Percentiles rank a stretch among this genome's conserved stretches.
phyloP scores from a whole-genome alignment of 2,888 invertebrate genomes.

The Aleiodes testaceus region DNA sequence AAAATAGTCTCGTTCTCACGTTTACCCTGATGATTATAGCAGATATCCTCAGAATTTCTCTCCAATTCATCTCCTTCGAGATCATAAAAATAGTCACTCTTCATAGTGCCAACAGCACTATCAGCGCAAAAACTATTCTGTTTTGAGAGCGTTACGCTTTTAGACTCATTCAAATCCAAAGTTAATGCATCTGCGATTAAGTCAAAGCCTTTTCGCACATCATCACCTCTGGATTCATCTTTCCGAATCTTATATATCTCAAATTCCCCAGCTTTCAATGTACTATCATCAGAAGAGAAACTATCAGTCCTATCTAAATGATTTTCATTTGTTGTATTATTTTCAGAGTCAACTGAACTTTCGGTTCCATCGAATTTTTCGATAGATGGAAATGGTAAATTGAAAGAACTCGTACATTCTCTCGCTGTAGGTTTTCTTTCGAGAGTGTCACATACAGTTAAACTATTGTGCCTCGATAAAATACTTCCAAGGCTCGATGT shows the following conservation, averaged over 20 bases:
- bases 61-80: conserved; percentile 66
- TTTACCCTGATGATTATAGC: conserved; percentile 62
- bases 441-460: conserved; percentile 53
- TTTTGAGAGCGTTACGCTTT: conserved; percentile 60
- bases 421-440: conserved; percentile 32
- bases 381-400: not conserved
- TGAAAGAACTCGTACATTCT: not conserved
- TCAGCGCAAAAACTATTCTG: conserved; percentile 69
- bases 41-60: conserved; percentile 63
- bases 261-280: conserved; percentile 55
- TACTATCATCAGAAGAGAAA: conserved; percentile 60
- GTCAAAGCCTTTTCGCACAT: not conserved
- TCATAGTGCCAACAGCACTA: conserved; percentile 71
- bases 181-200: too few relatives aligned
- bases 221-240: not conserved
- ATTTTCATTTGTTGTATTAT: conserved; percentile 54
- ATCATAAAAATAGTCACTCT: conserved; percentile 69
- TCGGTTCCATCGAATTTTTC: conserved; percentile 49
- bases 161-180: conserved; percentile 24
- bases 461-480: conserved; percentile 58
- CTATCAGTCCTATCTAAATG: conserved; percentile 57
- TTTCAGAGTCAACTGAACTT: conserved; percentile 53
- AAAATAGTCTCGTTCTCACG: conserved; percentile 62
- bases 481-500: conserved; percentile 59
- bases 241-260: conserved; percentile 36